Evolutionary conservation across 2,113 vertebrate species (phyloP), one percentile per base, ranked within the genome.

Genomic region (Poicephalus meyeri): DNA sequence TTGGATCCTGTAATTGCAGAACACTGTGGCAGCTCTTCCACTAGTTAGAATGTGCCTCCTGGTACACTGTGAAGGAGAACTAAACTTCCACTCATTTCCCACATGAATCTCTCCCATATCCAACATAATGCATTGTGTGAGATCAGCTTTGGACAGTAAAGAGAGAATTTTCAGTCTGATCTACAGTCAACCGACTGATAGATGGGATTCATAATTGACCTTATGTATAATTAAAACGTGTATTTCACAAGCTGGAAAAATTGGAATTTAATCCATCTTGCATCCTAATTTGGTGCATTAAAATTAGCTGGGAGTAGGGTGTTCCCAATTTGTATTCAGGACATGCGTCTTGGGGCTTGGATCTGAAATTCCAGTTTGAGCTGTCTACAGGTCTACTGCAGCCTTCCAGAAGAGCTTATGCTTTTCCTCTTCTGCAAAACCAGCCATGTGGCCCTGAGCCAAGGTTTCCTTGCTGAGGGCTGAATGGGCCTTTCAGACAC

Each of bases 401-500:
- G 42, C 61, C 53, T 77, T 93, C 87, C 93, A 93, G 86, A 35
- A 72, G 23, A 66, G 19, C 19, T 52, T 10, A 24, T 35, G 55
- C 50, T 89, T 89, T 82, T 44, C 23, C 44, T 88, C 85, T 82
- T 78, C 94, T 94, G 25, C 44, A 33, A 33, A n/a, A 41, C 7
- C 84, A 77, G 81, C 81, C 84, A 16, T 0, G 8, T 79, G 94
- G 93, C 74, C 70, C 49, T 4, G 41, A 37, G 89, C 94, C 93
- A 91, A 71, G 15, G 10, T 70, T 69, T 52, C 78, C 63, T 87
- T 80, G 79, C 86, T 65, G 5, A 53, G 66, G 91, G 44, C 70
- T 97, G 93, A 89, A 90, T n/a, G 88, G 77, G 66, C 90, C 90
- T 95, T 96, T 94, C 92, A 97, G 82, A 7, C 18, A 1, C 58